Evolutionary conservation across 2,888 invertebrate species (phyloP), one percentile per base, ranked within the genome.

Genomic region (Hololepta plana): DNA sequence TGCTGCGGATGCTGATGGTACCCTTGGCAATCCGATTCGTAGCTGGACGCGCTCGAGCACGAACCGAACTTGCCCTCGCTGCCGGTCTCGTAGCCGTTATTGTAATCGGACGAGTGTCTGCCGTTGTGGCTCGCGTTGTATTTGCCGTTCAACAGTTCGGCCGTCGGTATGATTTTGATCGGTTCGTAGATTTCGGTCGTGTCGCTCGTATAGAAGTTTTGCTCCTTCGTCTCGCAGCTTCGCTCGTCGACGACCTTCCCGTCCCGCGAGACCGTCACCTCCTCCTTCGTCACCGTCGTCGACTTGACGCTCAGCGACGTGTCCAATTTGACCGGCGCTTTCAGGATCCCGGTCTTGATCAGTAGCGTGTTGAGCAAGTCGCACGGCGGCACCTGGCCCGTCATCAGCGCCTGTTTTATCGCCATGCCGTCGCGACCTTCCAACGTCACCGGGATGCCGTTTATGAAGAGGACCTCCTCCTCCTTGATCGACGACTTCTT

Each of bases 231-330:
- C 49, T 75, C 73, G 25, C 69, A 60, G 32, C 66, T 66, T 4
- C 72, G 51, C 44, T 74, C 74, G 47, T 75, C 74, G n/a, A 75
- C 62, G 30, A 75, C 59, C 38, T 62, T 62, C 2, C 74, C 74
- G 31, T 66, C 68, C 13, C 67, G 59, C 2, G 69, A 65, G 14
- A 75, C 71, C 1, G 69, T 69, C 34, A 75, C 68, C 45, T 73
- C 72, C 44, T 75, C 74, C 34, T 68, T 70, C 31, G 72, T 73
- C 20, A 72, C 67, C 23, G 72, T 64, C 24, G 72, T 70, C 11
- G 72, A 71, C 44, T 72, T 73, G 3, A 74, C 73, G 39, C 70
- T 72, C 35, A 75, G 50, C 25, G 71, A 70, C 20, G 74, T 73
- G 50, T 75, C 74, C 38, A 75, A 53, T 36, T 72, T 67, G 2